Evolutionary conservation across 2,888 invertebrate species (phyloP).

Genomic region (Hyles lineata): DNA sequence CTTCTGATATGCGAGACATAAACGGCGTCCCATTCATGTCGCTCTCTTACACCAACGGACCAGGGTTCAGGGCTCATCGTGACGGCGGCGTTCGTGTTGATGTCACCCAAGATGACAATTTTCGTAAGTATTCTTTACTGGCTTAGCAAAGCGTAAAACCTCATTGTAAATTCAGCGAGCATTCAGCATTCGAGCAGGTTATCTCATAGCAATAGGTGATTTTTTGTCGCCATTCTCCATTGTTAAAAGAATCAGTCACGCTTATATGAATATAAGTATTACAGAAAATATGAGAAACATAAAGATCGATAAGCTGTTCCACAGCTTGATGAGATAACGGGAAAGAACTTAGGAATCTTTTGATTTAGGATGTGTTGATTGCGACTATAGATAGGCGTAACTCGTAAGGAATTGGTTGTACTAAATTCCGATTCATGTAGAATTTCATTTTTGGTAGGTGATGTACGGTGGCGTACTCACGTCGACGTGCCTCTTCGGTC

Average conservation of each 20-base stretch:
- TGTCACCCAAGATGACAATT: constrained; percentile 62
- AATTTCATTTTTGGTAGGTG: constrained; percentile 40
- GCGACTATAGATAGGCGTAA: neutral
- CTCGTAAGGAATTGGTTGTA: neutral
- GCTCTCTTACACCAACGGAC: constrained; percentile 82
- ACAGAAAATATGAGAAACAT: too few species aligned
- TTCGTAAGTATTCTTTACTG: constrained; percentile 52
- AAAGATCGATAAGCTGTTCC: too few species aligned
- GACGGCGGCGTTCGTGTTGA: constrained; percentile 81
- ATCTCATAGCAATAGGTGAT: too few species aligned
- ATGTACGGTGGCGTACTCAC: constrained; percentile 55
- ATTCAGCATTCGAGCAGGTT: too few species aligned
- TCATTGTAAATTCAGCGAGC: too few species aligned
- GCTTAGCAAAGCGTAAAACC: too few species aligned
- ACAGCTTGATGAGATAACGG: too few species aligned
- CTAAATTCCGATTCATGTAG: neutral
- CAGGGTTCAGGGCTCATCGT: constrained; percentile 84
- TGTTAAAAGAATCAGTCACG: too few species aligned
- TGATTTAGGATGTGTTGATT: too few species aligned
- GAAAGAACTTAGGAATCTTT: too few species aligned
- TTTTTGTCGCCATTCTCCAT: too few species aligned
- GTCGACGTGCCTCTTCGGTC: constrained; percentile 82
- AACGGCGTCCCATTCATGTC: constrained; percentile 82
- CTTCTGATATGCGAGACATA: constrained; percentile 66
- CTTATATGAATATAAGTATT: too few species aligned